These are phyloP conservation scores for Sebastes jordani DNA, from an alignment of 2,797 vertebrate species.

Conservation along the genomic window DNA sequence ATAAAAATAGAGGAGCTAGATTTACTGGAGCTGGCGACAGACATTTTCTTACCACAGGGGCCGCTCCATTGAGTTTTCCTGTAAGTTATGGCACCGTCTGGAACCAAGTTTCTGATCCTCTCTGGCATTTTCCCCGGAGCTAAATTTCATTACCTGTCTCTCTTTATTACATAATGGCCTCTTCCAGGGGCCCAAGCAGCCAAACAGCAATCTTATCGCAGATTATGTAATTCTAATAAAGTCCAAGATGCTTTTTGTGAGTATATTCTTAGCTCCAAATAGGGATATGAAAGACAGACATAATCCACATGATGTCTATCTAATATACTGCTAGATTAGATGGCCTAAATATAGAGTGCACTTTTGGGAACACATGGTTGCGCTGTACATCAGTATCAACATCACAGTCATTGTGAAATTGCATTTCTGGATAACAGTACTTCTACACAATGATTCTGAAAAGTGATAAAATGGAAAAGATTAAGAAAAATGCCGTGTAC, in stretches of 20 bases:
- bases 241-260: constrained; percentile 29
- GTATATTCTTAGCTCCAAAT: constrained; percentile 53
- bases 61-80: constrained; percentile 42
- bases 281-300: constrained; percentile 44
- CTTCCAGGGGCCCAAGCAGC: constrained; percentile 21
- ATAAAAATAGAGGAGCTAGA: constrained; percentile 5
- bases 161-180: constrained; percentile 70
- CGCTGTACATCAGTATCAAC: not conserved
- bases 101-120: constrained; percentile 61
- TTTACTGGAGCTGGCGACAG: constrained; percentile 18
- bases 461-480: not conserved
- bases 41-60: constrained; percentile 21
- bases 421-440: not conserved
- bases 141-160: constrained; percentile 69
- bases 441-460: not conserved
- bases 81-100: constrained; percentile 52
- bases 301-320: constrained; percentile 35
- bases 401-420: constrained; percentile 3
- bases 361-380: not conserved
- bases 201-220: constrained; percentile 64
- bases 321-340: constrained; percentile 27
- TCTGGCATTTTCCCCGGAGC: constrained; percentile 55
- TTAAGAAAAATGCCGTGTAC: not conserved
- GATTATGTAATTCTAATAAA: constrained; percentile 69
- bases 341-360: constrained; percentile 46